phyloP scores from a whole-genome alignment of 2,888 invertebrate genomes.

The Temnothorax unifasciatus region DNA sequence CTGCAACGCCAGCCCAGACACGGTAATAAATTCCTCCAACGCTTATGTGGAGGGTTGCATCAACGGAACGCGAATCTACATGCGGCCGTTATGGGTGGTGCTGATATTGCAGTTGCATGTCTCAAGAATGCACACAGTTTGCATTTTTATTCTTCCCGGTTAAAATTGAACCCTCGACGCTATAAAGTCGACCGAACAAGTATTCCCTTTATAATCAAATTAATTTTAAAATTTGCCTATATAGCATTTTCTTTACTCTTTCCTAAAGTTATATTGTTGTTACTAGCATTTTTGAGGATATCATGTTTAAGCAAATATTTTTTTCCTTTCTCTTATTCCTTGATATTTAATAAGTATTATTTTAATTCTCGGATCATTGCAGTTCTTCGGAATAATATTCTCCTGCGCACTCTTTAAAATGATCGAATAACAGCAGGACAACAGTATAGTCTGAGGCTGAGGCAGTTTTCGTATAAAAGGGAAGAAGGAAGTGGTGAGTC shows the following conservation, averaged over 20 bases:
- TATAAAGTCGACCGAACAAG: neutral
- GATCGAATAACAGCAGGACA: conserved; percentile 88
- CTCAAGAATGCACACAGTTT: conserved; percentile 84
- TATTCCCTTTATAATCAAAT: neutral
- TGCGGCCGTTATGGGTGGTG: conserved; percentile 93
- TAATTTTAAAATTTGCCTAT: conserved; percentile 1
- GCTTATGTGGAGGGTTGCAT: conserved; percentile 93
- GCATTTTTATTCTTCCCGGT: conserved; percentile 47
- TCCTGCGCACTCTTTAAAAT: conserved; percentile 94
- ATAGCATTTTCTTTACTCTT: neutral
- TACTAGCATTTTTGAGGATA: neutral
- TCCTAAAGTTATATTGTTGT: neutral
- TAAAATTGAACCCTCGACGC: neutral
- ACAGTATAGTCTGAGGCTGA: conserved; percentile 41
- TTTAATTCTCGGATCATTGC: conserved; percentile 82
- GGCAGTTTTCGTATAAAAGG: conserved; percentile 31
- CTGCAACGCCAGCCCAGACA: conserved; percentile 79
- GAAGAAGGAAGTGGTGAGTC: conserved; percentile 53
- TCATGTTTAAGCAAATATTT: neutral
- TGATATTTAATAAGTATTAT: neutral
- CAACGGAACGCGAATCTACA: conserved; percentile 90
- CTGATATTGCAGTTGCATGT: conserved; percentile 94
- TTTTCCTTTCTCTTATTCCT: neutral
- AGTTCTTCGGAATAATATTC: conserved; percentile 95
- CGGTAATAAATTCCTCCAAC: conserved; percentile 87